Evolutionary conservation across 2,888 invertebrate genomes (phyloP).

Genomic region (Hybos culiciformis): DNA sequence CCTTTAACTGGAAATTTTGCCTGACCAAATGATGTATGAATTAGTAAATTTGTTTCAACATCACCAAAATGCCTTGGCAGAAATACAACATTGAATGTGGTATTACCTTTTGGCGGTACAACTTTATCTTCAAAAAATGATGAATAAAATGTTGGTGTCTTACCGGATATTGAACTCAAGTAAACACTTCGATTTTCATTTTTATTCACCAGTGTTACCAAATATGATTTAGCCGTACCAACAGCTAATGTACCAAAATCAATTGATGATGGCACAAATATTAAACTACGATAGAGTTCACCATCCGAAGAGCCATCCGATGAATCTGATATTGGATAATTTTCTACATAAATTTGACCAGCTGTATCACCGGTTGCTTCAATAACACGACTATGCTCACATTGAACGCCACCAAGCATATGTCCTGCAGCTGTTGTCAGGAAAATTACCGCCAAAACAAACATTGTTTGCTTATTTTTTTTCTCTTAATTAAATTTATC

Average conservation of each 20-base stretch:
- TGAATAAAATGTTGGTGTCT: slow-evolving; percentile 89
- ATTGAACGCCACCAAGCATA: slow-evolving; percentile 6
- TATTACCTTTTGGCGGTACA: slow-evolving; percentile 81
- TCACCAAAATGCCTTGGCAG: slow-evolving; percentile 82
- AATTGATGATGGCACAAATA: slow-evolving; percentile 39
- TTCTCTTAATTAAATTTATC: not conserved
- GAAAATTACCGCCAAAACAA: slow-evolving; percentile 4
- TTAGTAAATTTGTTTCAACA: slow-evolving; percentile 74
- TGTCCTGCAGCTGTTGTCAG: slow-evolving; percentile 12
- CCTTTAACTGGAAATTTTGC: slow-evolving; percentile 77
- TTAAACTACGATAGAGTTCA: slow-evolving; percentile 26
- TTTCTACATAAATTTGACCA: slow-evolving; percentile 7
- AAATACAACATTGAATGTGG: slow-evolving; percentile 91
- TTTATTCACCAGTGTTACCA: slow-evolving; percentile 77
- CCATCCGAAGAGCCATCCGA: slow-evolving; percentile 3
- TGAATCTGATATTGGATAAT: not conserved
- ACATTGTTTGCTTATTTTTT: not conserved
- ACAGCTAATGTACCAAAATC: slow-evolving; percentile 54
- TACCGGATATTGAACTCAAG: slow-evolving; percentile 87
- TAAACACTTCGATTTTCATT: slow-evolving; percentile 77
- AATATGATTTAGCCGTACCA: slow-evolving; percentile 73
- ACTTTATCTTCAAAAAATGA: slow-evolving; percentile 95
- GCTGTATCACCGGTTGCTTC: not conserved
- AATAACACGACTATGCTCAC: slow-evolving; percentile 5
- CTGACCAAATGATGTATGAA: slow-evolving; percentile 89